phyloP scores from a whole-genome alignment of 2,113 vertebrate species.

The Phoxinus phoxinus region DNA sequence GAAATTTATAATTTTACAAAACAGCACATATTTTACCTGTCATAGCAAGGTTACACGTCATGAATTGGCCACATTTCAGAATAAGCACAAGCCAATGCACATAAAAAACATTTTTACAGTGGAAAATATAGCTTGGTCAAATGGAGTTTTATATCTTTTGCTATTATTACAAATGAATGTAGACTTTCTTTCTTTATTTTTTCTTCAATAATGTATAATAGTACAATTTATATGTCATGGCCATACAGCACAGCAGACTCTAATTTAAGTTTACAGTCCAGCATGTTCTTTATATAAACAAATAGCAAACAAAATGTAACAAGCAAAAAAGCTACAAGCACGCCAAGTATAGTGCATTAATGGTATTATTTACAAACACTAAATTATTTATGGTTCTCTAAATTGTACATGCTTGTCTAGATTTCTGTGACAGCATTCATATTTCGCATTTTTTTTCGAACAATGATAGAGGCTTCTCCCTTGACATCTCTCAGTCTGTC shows the following conservation, averaged over 20 bases:
- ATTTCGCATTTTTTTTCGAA: constrained; percentile 52
- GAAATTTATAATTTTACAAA: too few species aligned
- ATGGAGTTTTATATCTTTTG: constrained; percentile 47
- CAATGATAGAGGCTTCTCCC: constrained; percentile 71
- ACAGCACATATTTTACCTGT: constrained; percentile 45
- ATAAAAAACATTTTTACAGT: constrained; percentile 2
- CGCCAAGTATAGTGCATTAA: not conserved
- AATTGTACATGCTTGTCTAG: not conserved
- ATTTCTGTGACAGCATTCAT: constrained; percentile 24
- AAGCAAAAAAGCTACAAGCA: not conserved
- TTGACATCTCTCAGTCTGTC: constrained; percentile 77
- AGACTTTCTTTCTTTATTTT: not conserved
- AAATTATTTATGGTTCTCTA: not conserved
- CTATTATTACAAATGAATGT: constrained; percentile 52
- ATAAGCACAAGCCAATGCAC: constrained; percentile 36
- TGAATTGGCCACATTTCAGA: constrained; percentile 41
- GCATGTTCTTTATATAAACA: constrained; percentile 8
- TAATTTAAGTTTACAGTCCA: constrained; percentile 57
- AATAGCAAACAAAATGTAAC: not conserved
- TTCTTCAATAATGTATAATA: constrained; percentile 38
- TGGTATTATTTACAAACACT: not conserved
- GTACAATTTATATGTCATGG: constrained; percentile 50
- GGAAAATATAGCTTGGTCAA: constrained; percentile 50
- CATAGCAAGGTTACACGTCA: constrained; percentile 36
- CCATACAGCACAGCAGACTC: constrained; percentile 45